Evolutionary conservation across 1,140 invertebrate genomes (phyloP), one percentile per base, ranked within the genome.

Genomic region (Eufriesea mexicana): DNA sequence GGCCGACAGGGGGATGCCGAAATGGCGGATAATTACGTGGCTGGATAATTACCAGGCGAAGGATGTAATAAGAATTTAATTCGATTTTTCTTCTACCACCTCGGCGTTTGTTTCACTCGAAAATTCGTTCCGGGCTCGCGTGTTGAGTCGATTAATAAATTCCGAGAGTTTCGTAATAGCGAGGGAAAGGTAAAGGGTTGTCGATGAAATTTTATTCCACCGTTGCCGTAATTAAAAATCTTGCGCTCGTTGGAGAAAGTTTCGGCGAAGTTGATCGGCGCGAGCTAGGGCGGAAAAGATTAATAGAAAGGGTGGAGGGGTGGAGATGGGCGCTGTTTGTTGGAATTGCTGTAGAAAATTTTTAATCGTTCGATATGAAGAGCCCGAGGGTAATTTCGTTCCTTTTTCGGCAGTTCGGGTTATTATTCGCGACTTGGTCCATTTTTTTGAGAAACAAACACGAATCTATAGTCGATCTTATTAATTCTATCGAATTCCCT

Each of bases 171-270:
- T 67, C 23, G 23, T 16, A 20, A 66, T 12, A 20, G 35, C 9
- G 18, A 64, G 28, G 10, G 14, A 12, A 14, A 9, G 35, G 4
- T 16, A 25, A 49, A 18, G 35, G n/a, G 18, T 14, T 42, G 47
- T 72, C 77, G 67, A 79, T 79, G 35, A 9, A 49, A 72, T 72
- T 55, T 72, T 61, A 51, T 49, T 47, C 54, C 35, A 42, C 45
- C 7, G 51, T 25, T 28, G 77, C 4, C 54, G 77, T 79, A 79
- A 79, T 79, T 79, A 79, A 79, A 79, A 79, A 79, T 79, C 67
- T 79, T 49, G 12, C 9, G 16, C 49, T 10, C 23, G 49, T 20
- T 45, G 16, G 25, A 20, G 5, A 45, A 57, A 72, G 51, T 72
- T 73, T 14, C 23, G 28, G 1, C 12, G 12, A 59, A 61, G 25